Base-by-base conservation (phyloP, 1,140 invertebrate genomes). In the Agrilus planipennis region DNA sequence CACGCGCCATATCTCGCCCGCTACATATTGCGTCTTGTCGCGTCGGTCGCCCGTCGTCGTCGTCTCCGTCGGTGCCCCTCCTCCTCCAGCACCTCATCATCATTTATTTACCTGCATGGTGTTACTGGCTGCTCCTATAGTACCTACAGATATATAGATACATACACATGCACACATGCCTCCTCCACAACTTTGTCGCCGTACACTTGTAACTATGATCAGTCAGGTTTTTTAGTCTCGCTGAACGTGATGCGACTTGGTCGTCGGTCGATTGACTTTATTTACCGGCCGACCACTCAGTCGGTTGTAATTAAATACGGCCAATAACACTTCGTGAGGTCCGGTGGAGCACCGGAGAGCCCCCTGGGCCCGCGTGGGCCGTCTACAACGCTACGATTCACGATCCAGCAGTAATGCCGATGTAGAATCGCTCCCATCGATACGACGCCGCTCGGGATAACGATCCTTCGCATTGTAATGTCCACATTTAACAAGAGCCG, bases 321-420 rank as follows among this genome's bases (percentile, higher is more conserved):
- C 36, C 36, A 38, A 38, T 38, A 38, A 38, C 36, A 38, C 36
- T 38, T 38, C 36, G 36, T 38, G 36, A 38, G 21, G 38, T 37
- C 34, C 44, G 39, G 41, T 27, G 34, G 34, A 16, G 28, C 42
- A 37, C 34, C 21, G 14, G 27, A 38, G 30, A 30, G 25, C 36
- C 34, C 21, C 17, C 28, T 39, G 30, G 25, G 25, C 36, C 30
- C 45, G 46, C 44, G 52, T 60, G 49, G 53, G 54, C 32, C 46
- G 48, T 39, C 15, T 38, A 53, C 56, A 52, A 44, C 46, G 40
- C 52, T 45, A 49, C 51, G 44, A 50, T 54, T 50, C 54, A 60
- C 58, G 58, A 60, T 55, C 52, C 53, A 51, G 57, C 57, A 57
- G 55, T 60, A 60, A 60, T 52, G 52, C 47, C 51, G 53, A 54